Evolutionary conservation across 2,113 vertebrate genomes (phyloP).

Genomic region (Eidolon helvum): DNA sequence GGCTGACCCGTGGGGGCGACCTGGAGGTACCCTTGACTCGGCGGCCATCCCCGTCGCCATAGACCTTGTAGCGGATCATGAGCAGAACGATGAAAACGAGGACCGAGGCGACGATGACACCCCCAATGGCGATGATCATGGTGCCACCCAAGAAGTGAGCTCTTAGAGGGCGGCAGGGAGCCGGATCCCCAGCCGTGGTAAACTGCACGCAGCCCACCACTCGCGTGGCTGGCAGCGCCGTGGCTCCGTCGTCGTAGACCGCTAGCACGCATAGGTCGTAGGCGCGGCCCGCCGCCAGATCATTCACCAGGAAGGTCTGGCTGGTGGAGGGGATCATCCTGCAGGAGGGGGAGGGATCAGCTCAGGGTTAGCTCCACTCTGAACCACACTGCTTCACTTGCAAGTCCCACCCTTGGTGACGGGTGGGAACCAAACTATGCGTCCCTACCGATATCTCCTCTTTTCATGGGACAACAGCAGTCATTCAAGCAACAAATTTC

Average conservation of each 20-base stretch:
- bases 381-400: background rate
- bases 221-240: slow-evolving; percentile 89
- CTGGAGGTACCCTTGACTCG: slow-evolving; percentile 79
- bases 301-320: slow-evolving; percentile 93
- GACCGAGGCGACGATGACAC: slow-evolving; percentile 95
- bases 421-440: background rate
- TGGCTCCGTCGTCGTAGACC: slow-evolving; percentile 92
- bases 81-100: slow-evolving; percentile 97
- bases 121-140: slow-evolving; percentile 97
- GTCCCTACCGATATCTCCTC: background rate
- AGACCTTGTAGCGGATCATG: slow-evolving; percentile 96
- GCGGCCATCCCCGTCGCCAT: slow-evolving; percentile 84
- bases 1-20: slow-evolving; percentile 79
- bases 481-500: background rate
- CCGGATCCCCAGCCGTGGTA: slow-evolving; percentile 87
- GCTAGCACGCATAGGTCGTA: slow-evolving; percentile 96
- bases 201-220: slow-evolving; percentile 94
- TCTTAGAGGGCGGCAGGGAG: slow-evolving; percentile 90
- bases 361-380: background rate
- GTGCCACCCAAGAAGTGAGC: slow-evolving; percentile 95
- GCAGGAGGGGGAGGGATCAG: background rate
- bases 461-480: background rate
- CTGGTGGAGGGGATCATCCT: slow-evolving; percentile 95
- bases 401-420: background rate
- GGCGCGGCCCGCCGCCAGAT: slow-evolving; percentile 91